Percentiles rank a stretch among this genome's conserved stretches.
Conservation (phyloP, 2,113 vertebrate species). For the Balaenoptera acutorostrata region DNA sequence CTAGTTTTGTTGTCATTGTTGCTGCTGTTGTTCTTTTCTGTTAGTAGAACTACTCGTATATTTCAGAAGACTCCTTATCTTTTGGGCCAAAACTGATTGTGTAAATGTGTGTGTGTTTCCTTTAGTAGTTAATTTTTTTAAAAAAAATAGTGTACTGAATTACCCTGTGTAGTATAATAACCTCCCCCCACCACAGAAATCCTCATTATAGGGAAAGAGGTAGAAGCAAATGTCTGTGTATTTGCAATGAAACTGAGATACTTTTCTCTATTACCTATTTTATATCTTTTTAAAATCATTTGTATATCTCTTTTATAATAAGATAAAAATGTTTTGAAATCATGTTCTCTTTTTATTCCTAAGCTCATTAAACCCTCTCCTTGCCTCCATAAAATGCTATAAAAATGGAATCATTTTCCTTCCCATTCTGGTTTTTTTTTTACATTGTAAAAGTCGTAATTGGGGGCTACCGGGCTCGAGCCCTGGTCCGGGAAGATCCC, state of each 20-base stretch:
- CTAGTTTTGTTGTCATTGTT: not conserved
- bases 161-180: not conserved
- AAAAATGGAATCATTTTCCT: not conserved
- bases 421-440: not conserved
- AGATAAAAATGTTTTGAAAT: constrained; percentile 6
- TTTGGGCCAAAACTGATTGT: not conserved
- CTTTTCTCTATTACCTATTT: not conserved
- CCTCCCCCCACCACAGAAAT: too few species aligned
- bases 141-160: not conserved
- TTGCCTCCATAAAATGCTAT: not conserved
- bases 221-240: not conserved
- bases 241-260: not conserved
- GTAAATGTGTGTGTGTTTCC: not conserved
- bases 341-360: not conserved
- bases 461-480: too few species aligned
- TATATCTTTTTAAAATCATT: constrained; percentile 9
- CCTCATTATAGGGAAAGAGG: not conserved
- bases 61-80: not conserved
- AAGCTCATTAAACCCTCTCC: not conserved
- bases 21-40: not conserved
- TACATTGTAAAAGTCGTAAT: not conserved
- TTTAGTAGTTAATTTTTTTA: not conserved
- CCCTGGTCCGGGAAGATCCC: too few species aligned
- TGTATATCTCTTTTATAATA: not conserved
- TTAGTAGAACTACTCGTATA: not conserved